These are phyloP conservation scores for Pyxicephalus adspersus DNA, from an alignment of 2,113 vertebrate species.

Conservation along the genomic window DNA sequence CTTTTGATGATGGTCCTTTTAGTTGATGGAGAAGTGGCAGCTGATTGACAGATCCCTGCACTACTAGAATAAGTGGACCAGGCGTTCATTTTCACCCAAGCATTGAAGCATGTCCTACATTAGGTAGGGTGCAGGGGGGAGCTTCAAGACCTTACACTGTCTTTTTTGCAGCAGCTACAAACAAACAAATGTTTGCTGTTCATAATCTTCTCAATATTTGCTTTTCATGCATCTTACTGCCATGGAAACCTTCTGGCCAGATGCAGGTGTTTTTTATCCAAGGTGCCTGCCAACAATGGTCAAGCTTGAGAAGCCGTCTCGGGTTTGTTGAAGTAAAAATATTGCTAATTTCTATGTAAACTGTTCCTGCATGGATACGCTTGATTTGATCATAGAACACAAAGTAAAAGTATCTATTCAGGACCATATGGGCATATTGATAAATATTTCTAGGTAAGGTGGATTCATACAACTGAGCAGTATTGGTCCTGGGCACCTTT, in stretches of 20 bases:
- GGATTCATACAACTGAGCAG: too few relatives aligned
- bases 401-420: neutral
- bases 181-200: constrained; percentile 50
- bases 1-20: constrained; percentile 51
- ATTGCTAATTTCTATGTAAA: constrained; percentile 23
- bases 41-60: constrained; percentile 46
- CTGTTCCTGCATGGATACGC: constrained; percentile 1
- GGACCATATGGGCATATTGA: neutral
- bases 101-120: constrained; percentile 35
- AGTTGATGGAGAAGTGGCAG: constrained; percentile 47
- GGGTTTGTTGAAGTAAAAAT: constrained; percentile 21
- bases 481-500: too few relatives aligned
- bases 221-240: constrained; percentile 15
- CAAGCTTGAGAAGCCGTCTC: constrained; percentile 47
- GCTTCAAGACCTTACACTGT: constrained; percentile 25
- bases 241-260: constrained; percentile 35
- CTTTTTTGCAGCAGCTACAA: constrained; percentile 39
- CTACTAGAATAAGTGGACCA: neutral
- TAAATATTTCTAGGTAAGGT: neutral
- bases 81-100: constrained; percentile 12
- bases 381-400: constrained; percentile 7
- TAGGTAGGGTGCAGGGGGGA: neutral
- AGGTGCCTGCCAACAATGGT: constrained; percentile 46
- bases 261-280: constrained; percentile 46
- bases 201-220: constrained; percentile 25